Percentiles rank a stretch among this genome's conserved stretches.
Conservation (phyloP, 1,140 invertebrate species). For the Cryptotermes secundus region DNA sequence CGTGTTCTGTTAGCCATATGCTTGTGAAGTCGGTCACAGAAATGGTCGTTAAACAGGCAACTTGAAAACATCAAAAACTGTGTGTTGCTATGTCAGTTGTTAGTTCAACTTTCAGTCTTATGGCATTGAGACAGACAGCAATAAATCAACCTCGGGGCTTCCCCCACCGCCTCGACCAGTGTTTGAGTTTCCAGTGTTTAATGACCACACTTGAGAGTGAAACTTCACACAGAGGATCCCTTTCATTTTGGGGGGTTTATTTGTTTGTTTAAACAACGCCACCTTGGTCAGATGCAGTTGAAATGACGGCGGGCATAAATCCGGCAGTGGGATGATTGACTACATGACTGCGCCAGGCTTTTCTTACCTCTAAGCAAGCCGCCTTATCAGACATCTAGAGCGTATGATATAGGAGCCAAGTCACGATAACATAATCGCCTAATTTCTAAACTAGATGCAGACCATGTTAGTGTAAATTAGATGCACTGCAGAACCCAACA, state of each 20-base stretch:
- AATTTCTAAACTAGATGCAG: no score
- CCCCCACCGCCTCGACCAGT: not conserved
- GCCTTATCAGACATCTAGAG: no score
- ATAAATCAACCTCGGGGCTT: not conserved
- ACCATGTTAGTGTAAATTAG: no score
- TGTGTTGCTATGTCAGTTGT: not conserved
- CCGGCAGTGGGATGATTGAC: not conserved
- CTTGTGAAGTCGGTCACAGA: not conserved
- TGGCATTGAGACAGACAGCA: not conserved
- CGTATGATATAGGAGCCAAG: no score
- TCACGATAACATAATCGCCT: no score
- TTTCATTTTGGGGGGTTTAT: conserved; percentile 13
- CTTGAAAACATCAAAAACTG: conserved; percentile 17
- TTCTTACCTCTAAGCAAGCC: no score
- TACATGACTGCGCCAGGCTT: no score
- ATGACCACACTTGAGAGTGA: conserved; percentile 14
- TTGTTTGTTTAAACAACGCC: conserved; percentile 16
- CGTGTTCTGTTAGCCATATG: conserved; percentile 2
- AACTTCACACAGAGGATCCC: conserved; percentile 17
- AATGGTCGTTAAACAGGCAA: conserved; percentile 7
- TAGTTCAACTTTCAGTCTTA: not conserved
- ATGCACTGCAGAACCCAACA: no score
- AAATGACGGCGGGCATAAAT: not conserved
- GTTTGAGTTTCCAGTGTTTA: not conserved
- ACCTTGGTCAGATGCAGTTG: not conserved